phyloP scores from a whole-genome alignment of 2,797 vertebrate species.

The Delichon dasypus region DNA sequence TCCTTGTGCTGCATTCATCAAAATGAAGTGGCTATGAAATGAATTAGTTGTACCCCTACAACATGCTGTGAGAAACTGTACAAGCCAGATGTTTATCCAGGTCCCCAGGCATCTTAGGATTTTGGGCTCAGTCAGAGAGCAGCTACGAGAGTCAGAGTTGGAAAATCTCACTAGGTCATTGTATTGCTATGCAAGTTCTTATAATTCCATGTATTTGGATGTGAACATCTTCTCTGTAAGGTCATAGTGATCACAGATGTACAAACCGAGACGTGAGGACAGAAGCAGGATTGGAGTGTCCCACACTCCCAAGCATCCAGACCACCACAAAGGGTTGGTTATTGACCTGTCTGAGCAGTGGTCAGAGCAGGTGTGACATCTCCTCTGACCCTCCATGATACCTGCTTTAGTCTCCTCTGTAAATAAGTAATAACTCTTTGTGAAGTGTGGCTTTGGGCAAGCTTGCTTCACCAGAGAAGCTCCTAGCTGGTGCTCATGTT shows the following conservation, averaged over 20 bases:
- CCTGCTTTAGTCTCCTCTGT: background rate
- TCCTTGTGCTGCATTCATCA: background rate
- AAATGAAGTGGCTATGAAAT: background rate
- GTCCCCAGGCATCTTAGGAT: background rate
- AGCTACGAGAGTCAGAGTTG: background rate
- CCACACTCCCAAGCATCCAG: background rate
- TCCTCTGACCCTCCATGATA: background rate
- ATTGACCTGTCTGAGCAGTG: background rate
- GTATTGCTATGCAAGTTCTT: background rate
- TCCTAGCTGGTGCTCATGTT: slow-evolving; percentile 19
- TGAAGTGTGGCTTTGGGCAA: background rate
- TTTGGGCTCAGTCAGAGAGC: background rate
- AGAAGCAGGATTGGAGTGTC: background rate
- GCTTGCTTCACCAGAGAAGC: background rate
- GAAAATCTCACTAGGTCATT: background rate
- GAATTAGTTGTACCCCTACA: background rate
- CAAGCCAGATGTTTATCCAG: background rate
- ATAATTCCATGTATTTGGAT: background rate
- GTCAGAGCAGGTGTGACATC: background rate
- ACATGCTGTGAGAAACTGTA: background rate
- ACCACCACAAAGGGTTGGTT: background rate
- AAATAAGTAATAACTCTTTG: background rate
- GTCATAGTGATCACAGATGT: background rate
- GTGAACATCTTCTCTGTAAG: background rate
- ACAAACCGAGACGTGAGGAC: background rate